Conservation (phyloP, 1,140 invertebrate genomes). For the Proales similis region DNA sequence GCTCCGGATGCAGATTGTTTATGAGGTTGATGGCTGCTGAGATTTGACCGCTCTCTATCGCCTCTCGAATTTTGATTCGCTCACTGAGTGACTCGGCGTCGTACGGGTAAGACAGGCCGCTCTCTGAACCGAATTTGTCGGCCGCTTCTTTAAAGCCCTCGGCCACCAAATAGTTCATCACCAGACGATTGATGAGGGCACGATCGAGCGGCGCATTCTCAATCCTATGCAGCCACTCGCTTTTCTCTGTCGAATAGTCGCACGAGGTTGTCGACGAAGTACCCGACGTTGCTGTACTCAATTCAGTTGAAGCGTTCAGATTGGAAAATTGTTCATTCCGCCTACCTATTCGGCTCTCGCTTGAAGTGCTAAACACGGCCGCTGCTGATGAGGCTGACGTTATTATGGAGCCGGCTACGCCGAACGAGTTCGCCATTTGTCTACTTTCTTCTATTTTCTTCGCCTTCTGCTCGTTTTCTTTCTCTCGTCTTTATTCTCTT, state of each 20-base stretch:
- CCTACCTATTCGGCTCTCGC: no score
- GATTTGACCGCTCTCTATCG: slow-evolving; percentile 83
- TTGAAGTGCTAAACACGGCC: no score
- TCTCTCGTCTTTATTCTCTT: no score
- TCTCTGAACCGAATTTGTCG: slow-evolving; percentile 87
- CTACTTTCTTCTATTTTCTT: no score
- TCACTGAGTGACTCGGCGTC: slow-evolving; percentile 83
- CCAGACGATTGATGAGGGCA: slow-evolving; percentile 86
- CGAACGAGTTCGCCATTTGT: no score
- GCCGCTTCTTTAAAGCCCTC: slow-evolving; percentile 96
- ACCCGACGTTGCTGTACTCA: neutral
- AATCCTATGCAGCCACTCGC: slow-evolving; percentile 64
- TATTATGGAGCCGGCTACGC: no score
- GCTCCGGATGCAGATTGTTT: slow-evolving; percentile 84
- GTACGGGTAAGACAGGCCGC: slow-evolving; percentile 45
- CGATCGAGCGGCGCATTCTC: slow-evolving; percentile 75
- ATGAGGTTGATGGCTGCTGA: slow-evolving; percentile 85
- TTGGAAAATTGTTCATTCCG: no score
- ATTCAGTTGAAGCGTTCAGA: no score
- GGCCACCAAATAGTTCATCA: slow-evolving; percentile 98
- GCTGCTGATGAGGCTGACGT: no score
- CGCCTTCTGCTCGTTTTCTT: no score
- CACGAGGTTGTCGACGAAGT: slow-evolving; percentile 9
- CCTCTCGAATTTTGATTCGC: slow-evolving; percentile 83
- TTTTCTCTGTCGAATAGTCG: slow-evolving; percentile 39